Evolutionary conservation across 2,888 invertebrate species (phyloP), one percentile per base, ranked within the genome.

Genomic region (Sinopyrophorus schimmeli): DNA sequence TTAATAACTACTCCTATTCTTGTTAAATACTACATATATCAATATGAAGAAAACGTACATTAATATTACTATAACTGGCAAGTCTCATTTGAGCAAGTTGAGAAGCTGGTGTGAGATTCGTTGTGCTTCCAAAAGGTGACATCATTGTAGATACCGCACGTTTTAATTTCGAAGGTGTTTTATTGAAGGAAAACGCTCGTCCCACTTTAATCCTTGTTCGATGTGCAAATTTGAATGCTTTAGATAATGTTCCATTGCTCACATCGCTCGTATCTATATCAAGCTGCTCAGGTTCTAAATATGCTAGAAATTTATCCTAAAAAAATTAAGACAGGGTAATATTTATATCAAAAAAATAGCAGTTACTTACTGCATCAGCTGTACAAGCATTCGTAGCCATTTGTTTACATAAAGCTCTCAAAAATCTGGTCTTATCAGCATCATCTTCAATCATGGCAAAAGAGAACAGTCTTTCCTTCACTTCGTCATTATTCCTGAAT

Each of bases 61-160:
- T 89, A 65, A 90, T 87, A 69, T 90, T 90, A 69, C 86, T 89
- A 72, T 89, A 90, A 74, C 89, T 89, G 63, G 89, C 89, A 64
- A 90, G 80, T 66, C 86, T 79, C 89, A 90, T 89, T 74, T 90
- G 88, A 30, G 89, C 88, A 63, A 90, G 80, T 74, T 90, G 89
- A 57, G 88, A 86, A 53, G 89, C 84, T 21, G 90, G 89, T 57
- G 89, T 89, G 56, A 90, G 78, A 66, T 89, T 89, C 58, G 87
- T 86, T 37, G 88, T 86, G 70, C 89, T 89, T 61, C 89, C 90
- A 73, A 91, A 90, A 6, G 93, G 92, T 58, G 87, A 87, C 82
- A 93, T 92, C 87, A 93, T 92, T 27, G 92, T 91, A 11, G 95
- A 95, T 74, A 96, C 89, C 17, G 95, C 94, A 47, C 95, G 82